Evolutionary conservation across 2,113 vertebrate species (phyloP).

Genomic region (Phalacrocorax brasilianus): DNA sequence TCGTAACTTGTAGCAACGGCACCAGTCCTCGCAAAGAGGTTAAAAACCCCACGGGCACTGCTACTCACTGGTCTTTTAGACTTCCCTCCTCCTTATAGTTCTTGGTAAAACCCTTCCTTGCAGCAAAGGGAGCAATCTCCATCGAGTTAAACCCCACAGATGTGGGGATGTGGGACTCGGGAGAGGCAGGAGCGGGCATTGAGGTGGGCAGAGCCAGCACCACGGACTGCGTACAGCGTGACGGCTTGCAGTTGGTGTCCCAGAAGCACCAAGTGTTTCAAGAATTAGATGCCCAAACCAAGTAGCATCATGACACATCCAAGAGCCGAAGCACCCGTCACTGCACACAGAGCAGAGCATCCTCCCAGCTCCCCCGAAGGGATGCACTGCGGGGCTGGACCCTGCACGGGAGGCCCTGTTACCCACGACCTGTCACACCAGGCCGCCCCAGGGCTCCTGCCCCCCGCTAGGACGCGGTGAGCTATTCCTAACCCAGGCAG

Average conservation of each 20-base stretch:
- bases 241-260: not conserved
- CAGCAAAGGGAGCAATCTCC: not conserved
- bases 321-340: fast-evolving
- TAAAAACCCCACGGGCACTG: not conserved
- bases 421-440: not conserved
- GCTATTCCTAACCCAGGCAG: not conserved
- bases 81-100: not conserved
- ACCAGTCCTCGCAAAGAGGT: not conserved
- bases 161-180: not conserved
- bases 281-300: not conserved
- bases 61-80: not conserved
- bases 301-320: not conserved
- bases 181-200: not conserved
- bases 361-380: not conserved
- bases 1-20: not conserved
- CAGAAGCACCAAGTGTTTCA: not conserved
- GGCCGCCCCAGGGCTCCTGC: not conserved
- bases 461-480: not conserved
- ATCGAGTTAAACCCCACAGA: not conserved
- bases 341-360: not conserved
- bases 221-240: not conserved
- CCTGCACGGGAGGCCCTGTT: not conserved
- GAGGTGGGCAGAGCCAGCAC: not conserved
- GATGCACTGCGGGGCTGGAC: fast-evolving
- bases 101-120: not conserved